Conservation (phyloP, 2,113 vertebrate species). For the Halichoerus grypus region DNA sequence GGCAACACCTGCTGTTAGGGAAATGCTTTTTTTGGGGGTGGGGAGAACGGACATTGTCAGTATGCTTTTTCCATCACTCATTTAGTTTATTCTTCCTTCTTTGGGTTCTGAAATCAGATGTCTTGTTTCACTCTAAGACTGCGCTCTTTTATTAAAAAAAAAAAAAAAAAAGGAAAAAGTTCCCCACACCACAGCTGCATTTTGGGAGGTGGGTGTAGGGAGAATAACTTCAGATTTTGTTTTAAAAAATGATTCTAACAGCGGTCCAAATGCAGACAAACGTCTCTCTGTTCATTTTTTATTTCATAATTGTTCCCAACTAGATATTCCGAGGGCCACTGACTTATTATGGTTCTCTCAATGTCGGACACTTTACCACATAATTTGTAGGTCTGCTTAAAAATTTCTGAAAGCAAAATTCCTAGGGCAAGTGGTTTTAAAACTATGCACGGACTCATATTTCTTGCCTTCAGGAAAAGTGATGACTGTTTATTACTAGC, state of each 20-base stretch:
- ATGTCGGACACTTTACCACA: slow-evolving; percentile 73
- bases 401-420: slow-evolving; percentile 79
- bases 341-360: slow-evolving; percentile 70
- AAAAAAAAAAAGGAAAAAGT: not conserved
- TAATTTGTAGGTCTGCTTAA: slow-evolving; percentile 83
- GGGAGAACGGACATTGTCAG: slow-evolving; percentile 30
- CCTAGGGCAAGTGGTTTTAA: slow-evolving; percentile 75
- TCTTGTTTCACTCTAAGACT: slow-evolving; percentile 65
- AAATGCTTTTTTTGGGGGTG: not conserved
- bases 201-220: slow-evolving; percentile 62
- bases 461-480: slow-evolving; percentile 69
- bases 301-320: slow-evolving; percentile 77
- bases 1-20: slow-evolving; percentile 53
- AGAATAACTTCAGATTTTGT: slow-evolving; percentile 67
- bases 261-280: slow-evolving; percentile 69
- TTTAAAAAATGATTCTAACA: slow-evolving; percentile 60
- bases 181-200: slow-evolving; percentile 62
- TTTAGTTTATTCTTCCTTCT: slow-evolving; percentile 66
- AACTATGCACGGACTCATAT: slow-evolving; percentile 65
- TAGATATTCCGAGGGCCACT: slow-evolving; percentile 65
- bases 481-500: slow-evolving; percentile 54
- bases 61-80: slow-evolving; percentile 46
- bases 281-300: slow-evolving; percentile 63
- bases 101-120: slow-evolving; percentile 71
- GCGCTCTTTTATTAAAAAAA: slow-evolving; percentile 26